These are phyloP conservation scores for Lamellibrachia luymesi DNA, from an alignment of 1,140 invertebrate genomes.

Conservation along the genomic window DNA sequence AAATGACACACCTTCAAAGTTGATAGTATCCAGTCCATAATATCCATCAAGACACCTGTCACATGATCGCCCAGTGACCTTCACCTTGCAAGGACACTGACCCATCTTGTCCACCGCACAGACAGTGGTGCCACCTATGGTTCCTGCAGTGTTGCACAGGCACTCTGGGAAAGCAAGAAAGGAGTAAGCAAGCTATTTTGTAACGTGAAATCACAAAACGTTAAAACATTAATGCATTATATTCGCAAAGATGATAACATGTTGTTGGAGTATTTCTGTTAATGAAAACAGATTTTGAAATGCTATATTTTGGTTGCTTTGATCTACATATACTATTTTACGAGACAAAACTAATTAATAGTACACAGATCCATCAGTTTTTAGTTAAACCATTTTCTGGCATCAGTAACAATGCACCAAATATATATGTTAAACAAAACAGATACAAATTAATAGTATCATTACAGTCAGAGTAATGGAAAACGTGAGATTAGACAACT, in stretches of 20 bases:
- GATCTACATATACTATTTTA: background rate
- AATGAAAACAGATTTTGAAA: background rate
- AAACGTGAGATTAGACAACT: no score
- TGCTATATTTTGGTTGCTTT: background rate
- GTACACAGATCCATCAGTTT: background rate
- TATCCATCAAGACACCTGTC: slow-evolving; percentile 67
- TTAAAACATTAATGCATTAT: background rate
- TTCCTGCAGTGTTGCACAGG: slow-evolving; percentile 19
- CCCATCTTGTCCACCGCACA: slow-evolving; percentile 58
- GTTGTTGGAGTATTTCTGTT: background rate
- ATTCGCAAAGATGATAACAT: background rate
- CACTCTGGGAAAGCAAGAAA: slow-evolving; percentile 59
- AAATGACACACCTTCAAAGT: slow-evolving; percentile 9
- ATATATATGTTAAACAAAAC: no score
- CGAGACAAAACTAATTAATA: slow-evolving; percentile 52
- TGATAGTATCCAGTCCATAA: slow-evolving; percentile 74
- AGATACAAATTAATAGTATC: no score
- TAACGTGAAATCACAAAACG: background rate
- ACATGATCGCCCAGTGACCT: slow-evolving; percentile 52
- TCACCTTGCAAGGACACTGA: slow-evolving; percentile 54
- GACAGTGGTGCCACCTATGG: slow-evolving; percentile 9
- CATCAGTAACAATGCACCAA: background rate
- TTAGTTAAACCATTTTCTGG: background rate
- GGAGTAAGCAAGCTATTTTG: background rate
- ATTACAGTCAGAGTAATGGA: no score